A percentile compares a stretch with the other conserved stretches of the same genome.
These are phyloP conservation scores for Rhynchonema sp. DNA, from an alignment of 2,888 invertebrate species.

Conservation along the genomic window DNA sequence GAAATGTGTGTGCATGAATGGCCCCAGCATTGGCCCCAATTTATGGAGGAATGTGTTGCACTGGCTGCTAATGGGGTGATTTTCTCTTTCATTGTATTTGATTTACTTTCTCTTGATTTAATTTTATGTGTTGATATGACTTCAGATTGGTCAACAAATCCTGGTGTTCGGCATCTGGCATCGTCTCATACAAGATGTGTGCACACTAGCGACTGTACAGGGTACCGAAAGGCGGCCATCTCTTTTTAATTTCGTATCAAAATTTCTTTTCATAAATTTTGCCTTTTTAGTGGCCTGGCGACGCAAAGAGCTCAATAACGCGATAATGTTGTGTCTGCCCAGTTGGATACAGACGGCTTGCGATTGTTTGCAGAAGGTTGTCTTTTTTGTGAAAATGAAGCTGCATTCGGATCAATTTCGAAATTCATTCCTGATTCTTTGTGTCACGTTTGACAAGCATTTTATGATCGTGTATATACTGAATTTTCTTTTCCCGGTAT, in stretches of 20 bases:
- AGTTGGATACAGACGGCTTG: background rate
- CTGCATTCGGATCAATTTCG: no score
- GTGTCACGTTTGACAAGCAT: no score
- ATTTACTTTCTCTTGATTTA: no score
- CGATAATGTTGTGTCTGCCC: background rate
- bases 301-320: background rate
- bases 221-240: no score
- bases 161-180: background rate
- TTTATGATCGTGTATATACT: no score
- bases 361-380: background rate
- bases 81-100: background rate
- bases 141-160: background rate
- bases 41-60: conserved; percentile 47
- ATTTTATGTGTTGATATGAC: no score
- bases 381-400: background rate
- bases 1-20: conserved; percentile 91
- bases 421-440: no score
- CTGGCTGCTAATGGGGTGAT: background rate
- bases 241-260: no score
- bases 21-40: conserved; percentile 86
- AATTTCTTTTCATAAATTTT: no score
- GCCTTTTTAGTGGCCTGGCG: no score
- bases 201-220: background rate
- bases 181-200: background rate
- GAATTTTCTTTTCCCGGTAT: no score